phyloP scores from a whole-genome alignment of 2,113 vertebrate species.

The Prietella phreatophila region DNA sequence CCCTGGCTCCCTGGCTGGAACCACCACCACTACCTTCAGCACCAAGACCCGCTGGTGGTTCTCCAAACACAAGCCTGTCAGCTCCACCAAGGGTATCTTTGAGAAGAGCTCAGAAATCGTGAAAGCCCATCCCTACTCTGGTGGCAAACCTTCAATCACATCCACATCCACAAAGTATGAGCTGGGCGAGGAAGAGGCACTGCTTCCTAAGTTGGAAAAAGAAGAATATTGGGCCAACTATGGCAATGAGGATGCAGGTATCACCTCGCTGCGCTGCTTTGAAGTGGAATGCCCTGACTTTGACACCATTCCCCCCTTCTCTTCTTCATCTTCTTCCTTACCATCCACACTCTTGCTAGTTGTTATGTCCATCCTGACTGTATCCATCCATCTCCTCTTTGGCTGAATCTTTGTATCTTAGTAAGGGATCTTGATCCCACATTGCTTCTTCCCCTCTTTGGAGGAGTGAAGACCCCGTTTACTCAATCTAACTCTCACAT shows the following conservation, averaged over 20 bases:
- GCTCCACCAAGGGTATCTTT: conserved; percentile 79
- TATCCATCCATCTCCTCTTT: conserved; percentile 65
- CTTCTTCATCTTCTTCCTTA: conserved; percentile 60
- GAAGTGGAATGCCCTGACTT: conserved; percentile 78
- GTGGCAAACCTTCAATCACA: conserved; percentile 66
- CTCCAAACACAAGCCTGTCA: conserved; percentile 84
- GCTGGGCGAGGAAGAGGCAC: conserved; percentile 74
- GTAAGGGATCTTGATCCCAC: conserved; percentile 43
- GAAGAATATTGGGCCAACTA: conserved; percentile 83
- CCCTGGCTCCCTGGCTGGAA: conserved; percentile 76
- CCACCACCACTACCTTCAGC: conserved; percentile 80
- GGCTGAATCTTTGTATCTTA: conserved; percentile 68
- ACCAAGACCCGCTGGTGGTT: conserved; percentile 83
- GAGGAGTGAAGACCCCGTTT: conserved; percentile 50
- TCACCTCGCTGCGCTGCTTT: conserved; percentile 73
- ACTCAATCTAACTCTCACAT: conserved; percentile 58
- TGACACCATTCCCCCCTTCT: conserved; percentile 64
- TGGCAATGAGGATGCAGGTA: conserved; percentile 79
- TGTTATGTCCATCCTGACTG: conserved; percentile 60
- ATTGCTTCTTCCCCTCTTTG: conserved; percentile 63
- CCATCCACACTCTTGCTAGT: conserved; percentile 62
- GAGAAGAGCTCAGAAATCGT: conserved; percentile 77
- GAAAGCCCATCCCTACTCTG: conserved; percentile 75
- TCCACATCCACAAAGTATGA: conserved; percentile 76
- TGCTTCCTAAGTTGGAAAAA: conserved; percentile 78